Evolutionary conservation across 2,113 vertebrate species (phyloP).

Genomic region (Barbus barbus): DNA sequence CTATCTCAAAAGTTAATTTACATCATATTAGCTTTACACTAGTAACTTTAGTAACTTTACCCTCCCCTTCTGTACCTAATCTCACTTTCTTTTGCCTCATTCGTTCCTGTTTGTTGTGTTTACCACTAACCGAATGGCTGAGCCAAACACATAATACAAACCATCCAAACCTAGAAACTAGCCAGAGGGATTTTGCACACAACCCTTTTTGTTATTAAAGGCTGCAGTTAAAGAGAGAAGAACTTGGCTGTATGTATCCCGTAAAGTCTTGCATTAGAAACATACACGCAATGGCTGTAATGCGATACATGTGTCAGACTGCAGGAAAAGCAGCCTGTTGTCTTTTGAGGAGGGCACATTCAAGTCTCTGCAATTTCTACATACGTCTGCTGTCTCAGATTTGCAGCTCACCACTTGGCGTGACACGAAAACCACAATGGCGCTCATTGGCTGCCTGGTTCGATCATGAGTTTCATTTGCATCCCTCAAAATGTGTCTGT

Average conservation of each 20-base stretch:
- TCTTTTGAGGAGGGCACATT: neutral
- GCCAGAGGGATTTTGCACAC: neutral
- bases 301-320: neutral
- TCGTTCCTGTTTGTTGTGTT: neutral
- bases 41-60: neutral
- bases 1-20: neutral
- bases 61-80: neutral
- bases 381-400: neutral
- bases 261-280: neutral
- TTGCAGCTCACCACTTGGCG: constrained; percentile 13
- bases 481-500: neutral
- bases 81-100: neutral
- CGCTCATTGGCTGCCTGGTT: too few species aligned
- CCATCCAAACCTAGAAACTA: neutral
- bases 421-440: constrained; percentile 17
- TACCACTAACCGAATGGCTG: too few species aligned
- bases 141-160: neutral
- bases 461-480: too few species aligned
- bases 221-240: neutral
- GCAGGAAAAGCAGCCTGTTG: neutral
- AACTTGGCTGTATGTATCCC: neutral
- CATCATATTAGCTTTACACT: too few species aligned
- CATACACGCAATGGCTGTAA: neutral
- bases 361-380: neutral
- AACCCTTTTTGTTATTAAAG: neutral